Evolutionary conservation across 2,113 vertebrate species (phyloP).

Genomic region (Garra rufa): DNA sequence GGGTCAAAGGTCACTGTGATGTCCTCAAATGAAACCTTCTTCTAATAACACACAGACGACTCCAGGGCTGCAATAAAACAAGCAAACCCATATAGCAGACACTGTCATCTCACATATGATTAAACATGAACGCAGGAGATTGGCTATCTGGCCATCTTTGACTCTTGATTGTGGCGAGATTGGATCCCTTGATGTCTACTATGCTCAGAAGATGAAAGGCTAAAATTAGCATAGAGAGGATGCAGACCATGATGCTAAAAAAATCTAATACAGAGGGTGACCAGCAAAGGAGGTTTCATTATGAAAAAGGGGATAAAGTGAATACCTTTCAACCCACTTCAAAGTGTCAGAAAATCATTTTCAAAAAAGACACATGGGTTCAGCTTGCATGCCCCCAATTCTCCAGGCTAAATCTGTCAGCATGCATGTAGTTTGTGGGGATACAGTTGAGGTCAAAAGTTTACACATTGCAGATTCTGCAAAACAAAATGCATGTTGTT

Average conservation of each 20-base stretch:
- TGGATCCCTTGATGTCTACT: constrained; percentile 37
- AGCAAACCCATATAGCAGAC: constrained; percentile 18
- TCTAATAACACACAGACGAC: constrained; percentile 37
- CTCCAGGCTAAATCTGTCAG: neutral
- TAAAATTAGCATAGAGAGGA: constrained; percentile 46
- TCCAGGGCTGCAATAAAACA: constrained; percentile 13
- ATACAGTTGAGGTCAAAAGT: too few relatives aligned
- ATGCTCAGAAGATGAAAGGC: constrained; percentile 38
- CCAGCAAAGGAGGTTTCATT: constrained; percentile 2
- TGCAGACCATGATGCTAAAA: constrained; percentile 32
- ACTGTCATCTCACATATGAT: constrained; percentile 28
- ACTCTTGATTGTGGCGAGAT: constrained; percentile 45
- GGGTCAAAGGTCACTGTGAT: constrained; percentile 42
- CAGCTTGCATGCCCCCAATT: neutral
- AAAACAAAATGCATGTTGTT: too few relatives aligned
- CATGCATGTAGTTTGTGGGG: neutral
- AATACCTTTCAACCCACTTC: constrained; percentile 13
- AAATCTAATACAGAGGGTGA: neutral
- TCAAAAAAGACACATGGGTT: neutral
- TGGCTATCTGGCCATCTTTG: neutral
- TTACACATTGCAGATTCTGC: too few relatives aligned
- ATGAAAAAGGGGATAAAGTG: constrained; percentile 29
- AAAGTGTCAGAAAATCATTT: constrained; percentile 25
- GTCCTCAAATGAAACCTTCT: constrained; percentile 41
- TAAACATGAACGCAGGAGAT: constrained; percentile 37